Conservation (phyloP, 2,888 invertebrate species). For the Brassicogethes aeneus region DNA sequence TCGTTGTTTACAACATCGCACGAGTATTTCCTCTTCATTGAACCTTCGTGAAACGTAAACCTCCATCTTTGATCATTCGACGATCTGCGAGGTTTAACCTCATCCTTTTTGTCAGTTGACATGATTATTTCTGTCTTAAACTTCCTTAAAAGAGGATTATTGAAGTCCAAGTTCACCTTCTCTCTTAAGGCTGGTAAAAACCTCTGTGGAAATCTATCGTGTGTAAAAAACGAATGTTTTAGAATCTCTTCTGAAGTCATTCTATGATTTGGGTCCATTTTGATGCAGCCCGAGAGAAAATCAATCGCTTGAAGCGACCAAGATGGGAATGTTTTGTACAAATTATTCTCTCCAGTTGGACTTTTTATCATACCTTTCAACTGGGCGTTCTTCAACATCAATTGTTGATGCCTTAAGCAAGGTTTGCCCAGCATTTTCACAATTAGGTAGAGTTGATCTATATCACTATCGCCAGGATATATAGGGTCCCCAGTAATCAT, state of each 20-base stretch:
- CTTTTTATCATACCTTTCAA: constrained; percentile 38
- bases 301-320: constrained; percentile 41
- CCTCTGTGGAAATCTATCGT: too few species aligned
- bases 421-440: constrained; percentile 65
- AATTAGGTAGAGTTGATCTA: constrained; percentile 78
- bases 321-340: constrained; percentile 38
- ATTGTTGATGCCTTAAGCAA: constrained; percentile 40
- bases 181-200: constrained; percentile 58
- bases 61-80: constrained; percentile 27
- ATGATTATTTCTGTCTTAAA: constrained; percentile 34
- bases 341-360: constrained; percentile 20
- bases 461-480: constrained; percentile 84
- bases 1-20: constrained; percentile 22
- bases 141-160: constrained; percentile 45
- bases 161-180: constrained; percentile 54
- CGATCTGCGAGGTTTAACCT: too few species aligned
- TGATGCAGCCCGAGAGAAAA: constrained; percentile 42
- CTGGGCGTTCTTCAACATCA: constrained; percentile 41
- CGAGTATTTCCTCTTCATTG: constrained; percentile 32
- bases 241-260: constrained; percentile 55
- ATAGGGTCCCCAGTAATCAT: constrained; percentile 80
- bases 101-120: constrained; percentile 35
- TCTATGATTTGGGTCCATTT: constrained; percentile 57
- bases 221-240: constrained; percentile 54
- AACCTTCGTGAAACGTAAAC: constrained; percentile 31